Base-by-base conservation (phyloP, 2,797 vertebrate species). In the Chrysolophus pictus region DNA sequence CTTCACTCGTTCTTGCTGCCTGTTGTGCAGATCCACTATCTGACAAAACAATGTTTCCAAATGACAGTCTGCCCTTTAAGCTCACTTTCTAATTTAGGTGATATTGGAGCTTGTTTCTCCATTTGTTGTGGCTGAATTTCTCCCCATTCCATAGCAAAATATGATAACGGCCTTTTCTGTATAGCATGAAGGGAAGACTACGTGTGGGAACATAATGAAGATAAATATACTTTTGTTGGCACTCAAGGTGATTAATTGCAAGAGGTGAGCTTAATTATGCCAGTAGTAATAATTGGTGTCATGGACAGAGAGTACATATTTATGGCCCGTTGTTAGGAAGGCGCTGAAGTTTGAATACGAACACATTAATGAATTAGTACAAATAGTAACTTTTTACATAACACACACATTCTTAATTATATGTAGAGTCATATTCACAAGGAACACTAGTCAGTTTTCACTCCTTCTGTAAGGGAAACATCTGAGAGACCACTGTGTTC, bases 171-270 rank as follows among this genome's bases (percentile, higher is more conserved):
- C 64, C 29, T 67, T 8, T 56, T 78, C 56, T 31, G 23, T 8
- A 4, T 0, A 2, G 81, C n/a, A 18, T 1, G 7, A 33, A 69
- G 65, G 58, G 22, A 15, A 60, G 67, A 47, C 49, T 70, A 10
- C 7, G 0, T 24, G 67, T 47, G 67, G 84, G 70, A 56, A 39
- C 58, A 46, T 94, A 94, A 96, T 86, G 87, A 92, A 92, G 94
- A 95, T 86, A 92, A 96, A 93, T 81, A 89, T 2, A 70, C 87
- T 84, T 5, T 91, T 95, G 76, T 81, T 71, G 69, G 76, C 87
- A 91, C 76, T 78, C 87, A 76, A 69, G 88, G 90, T 96, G 95
- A 96, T 94, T 94, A 94, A 96, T 90, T 90, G 58, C 31, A 2
- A 90, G 81, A 90, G 75, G 46, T 75, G 62, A 81, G 64, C 53